These are phyloP conservation scores for Adela reaumurella DNA, from an alignment of 2,888 invertebrate genomes.

Conservation along the genomic window DNA sequence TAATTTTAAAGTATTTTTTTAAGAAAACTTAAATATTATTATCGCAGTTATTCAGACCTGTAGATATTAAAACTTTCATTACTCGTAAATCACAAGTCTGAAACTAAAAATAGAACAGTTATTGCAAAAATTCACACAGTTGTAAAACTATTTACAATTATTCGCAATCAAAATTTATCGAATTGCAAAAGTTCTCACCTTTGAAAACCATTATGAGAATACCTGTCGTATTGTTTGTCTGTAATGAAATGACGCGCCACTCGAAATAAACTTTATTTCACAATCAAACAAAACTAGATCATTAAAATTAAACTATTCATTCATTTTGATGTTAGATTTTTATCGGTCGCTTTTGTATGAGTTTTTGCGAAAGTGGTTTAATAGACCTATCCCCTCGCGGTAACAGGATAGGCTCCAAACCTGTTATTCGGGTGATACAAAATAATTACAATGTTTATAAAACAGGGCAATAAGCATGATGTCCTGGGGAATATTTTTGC, in stretches of 20 bases:
- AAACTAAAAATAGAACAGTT: not conserved
- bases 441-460: conserved; percentile 54
- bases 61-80: too few relatives aligned
- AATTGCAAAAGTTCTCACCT: too few relatives aligned
- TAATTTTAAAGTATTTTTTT: too few relatives aligned
- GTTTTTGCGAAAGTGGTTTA: not conserved
- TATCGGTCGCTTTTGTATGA: not conserved
- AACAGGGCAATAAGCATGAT: conserved; percentile 40
- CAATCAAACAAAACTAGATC: not conserved
- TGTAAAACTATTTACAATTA: too few relatives aligned
- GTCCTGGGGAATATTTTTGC: not conserved
- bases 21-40: too few relatives aligned
- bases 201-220: too few relatives aligned
- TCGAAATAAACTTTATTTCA: not conserved
- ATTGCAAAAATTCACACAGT: not conserved
- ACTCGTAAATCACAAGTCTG: too few relatives aligned
- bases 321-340: not conserved
- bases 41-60: too few relatives aligned
- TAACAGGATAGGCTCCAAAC: not conserved
- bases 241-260: not conserved
- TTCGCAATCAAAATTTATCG: too few relatives aligned
- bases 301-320: not conserved
- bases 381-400: not conserved
- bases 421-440: conserved; percentile 29
- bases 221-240: too few relatives aligned